Conservation (phyloP, 2,888 invertebrate species). For the Helleia helle region DNA sequence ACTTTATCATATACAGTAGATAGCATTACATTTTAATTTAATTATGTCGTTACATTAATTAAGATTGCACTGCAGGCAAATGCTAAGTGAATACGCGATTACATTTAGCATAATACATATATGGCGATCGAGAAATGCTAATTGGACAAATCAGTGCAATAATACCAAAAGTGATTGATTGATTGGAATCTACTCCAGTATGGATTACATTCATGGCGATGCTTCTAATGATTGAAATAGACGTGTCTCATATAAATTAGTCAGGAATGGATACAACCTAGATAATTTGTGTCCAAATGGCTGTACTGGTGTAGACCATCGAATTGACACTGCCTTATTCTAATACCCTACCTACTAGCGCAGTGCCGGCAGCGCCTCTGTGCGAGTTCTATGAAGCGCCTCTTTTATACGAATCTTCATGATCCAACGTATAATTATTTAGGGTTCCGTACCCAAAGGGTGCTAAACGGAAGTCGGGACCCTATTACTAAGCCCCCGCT, state of each 20-base stretch:
- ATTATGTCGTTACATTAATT: slow-evolving; percentile 3
- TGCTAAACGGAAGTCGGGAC: no score
- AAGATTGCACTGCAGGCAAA: slow-evolving; percentile 14
- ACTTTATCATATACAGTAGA: not conserved
- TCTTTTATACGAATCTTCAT: no score
- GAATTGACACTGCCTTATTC: no score
- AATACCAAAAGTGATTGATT: slow-evolving; percentile 10
- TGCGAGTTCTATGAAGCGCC: no score
- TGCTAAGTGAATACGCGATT: not conserved
- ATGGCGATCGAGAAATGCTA: slow-evolving; percentile 7
- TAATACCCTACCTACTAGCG: no score
- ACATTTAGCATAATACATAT: slow-evolving; percentile 3
- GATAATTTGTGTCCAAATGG: slow-evolving; percentile 13
- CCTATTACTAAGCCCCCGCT: no score
- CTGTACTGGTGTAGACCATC: no score
- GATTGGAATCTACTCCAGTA: slow-evolving; percentile 24
- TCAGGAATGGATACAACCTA: slow-evolving; percentile 15
- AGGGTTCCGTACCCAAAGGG: no score
- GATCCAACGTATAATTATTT: no score
- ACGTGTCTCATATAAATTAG: slow-evolving; percentile 13
- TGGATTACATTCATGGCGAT: slow-evolving; percentile 16
- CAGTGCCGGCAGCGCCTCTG: no score
- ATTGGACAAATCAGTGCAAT: slow-evolving; percentile 11
- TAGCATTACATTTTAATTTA: not conserved
- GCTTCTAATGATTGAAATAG: slow-evolving; percentile 15